phyloP scores from a whole-genome alignment of 2,113 vertebrate species.

The Vanacampus margaritifer region DNA sequence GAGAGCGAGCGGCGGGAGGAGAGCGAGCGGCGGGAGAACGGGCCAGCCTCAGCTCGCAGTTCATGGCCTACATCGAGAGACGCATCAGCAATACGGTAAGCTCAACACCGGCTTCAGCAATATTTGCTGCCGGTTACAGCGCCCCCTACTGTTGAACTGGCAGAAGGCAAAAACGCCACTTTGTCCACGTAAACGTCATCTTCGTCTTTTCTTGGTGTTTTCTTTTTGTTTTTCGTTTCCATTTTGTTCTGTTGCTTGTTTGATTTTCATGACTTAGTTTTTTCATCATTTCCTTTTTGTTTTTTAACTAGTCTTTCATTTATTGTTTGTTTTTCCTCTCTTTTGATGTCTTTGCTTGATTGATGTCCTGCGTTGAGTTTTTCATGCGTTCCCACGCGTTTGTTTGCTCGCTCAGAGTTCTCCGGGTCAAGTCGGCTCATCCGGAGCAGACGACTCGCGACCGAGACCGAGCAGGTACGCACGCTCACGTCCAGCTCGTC shows the following conservation, averaged over 20 bases:
- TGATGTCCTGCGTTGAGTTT: not conserved
- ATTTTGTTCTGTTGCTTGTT: too few relatives aligned
- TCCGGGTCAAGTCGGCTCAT: conserved; percentile 70
- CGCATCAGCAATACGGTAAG: conserved; percentile 66
- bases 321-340: not conserved
- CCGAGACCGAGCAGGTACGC: conserved; percentile 74
- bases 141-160: too few relatives aligned
- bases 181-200: not conserved
- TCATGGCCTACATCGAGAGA: conserved; percentile 69
- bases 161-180: too few relatives aligned
- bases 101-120: too few relatives aligned
- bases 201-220: not conserved
- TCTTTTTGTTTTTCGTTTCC: too few relatives aligned
- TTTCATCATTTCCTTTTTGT: too few relatives aligned
- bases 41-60: conserved; percentile 64
- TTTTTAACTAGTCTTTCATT: too few relatives aligned
- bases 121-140: too few relatives aligned
- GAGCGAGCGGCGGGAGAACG: conserved; percentile 12
- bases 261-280: too few relatives aligned
- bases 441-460: conserved; percentile 76
- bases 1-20: conserved; percentile 7
- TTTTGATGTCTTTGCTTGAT: not conserved
- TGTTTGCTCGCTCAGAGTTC: conserved; percentile 69
- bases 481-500: not conserved
- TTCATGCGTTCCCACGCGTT: not conserved